Evolutionary conservation across 2,797 vertebrate genomes (phyloP).

Genomic region (Microctenopoma stevenorrisi): DNA sequence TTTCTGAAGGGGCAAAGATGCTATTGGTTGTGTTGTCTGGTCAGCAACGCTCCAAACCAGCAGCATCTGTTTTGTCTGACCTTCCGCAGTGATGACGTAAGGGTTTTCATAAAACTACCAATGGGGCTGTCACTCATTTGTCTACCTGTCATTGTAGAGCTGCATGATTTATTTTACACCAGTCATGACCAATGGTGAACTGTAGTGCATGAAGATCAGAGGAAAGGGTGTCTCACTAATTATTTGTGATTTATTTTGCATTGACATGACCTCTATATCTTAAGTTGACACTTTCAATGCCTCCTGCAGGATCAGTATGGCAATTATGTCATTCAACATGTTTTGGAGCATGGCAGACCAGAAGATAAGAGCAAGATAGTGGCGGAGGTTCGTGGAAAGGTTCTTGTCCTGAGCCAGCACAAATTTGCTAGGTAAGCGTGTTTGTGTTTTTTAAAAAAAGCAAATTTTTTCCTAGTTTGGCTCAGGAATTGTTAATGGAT

Average conservation of each 20-base stretch:
- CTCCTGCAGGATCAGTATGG: constrained; percentile 94
- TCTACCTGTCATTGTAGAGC: constrained; percentile 54
- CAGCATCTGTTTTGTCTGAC: constrained; percentile 78
- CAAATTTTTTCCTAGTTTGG: not conserved
- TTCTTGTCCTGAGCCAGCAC: constrained; percentile 96
- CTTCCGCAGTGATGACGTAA: constrained; percentile 79
- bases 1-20: constrained; percentile 79
- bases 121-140: constrained; percentile 67
- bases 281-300: constrained; percentile 35
- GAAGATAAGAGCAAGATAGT: constrained; percentile 99
- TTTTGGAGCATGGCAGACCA: constrained; percentile 95
- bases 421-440: constrained; percentile 95
- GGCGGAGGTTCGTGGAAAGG: constrained; percentile 96
- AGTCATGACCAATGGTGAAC: constrained; percentile 37
- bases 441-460: not conserved
- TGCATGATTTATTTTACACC: constrained; percentile 72
- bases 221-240: constrained; percentile 16
- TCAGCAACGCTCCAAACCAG: constrained; percentile 49
- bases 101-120: constrained; percentile 51
- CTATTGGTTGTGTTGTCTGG: constrained; percentile 57
- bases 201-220: constrained; percentile 70
- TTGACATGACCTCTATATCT: not conserved
- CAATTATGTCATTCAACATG: constrained; percentile 98
- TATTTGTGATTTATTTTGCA: constrained; percentile 15
- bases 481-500: not conserved